phyloP scores from a whole-genome alignment of 2,888 invertebrate genomes.

The Sipha maydis region DNA sequence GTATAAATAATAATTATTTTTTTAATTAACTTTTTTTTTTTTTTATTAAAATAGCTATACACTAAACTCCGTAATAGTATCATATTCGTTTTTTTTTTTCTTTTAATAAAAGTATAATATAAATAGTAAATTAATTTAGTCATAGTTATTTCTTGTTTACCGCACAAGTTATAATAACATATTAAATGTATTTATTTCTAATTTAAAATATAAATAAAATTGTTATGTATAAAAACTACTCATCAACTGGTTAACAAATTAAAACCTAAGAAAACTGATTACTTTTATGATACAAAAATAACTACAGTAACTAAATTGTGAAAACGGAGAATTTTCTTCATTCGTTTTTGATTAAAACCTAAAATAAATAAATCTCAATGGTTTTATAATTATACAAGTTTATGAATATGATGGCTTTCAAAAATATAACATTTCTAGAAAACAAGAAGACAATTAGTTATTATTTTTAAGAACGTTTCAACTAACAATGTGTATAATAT shows the following conservation, averaged over 20 bases:
- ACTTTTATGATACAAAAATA: neutral
- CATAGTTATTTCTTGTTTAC: neutral
- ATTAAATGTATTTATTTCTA: neutral
- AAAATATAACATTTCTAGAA: neutral
- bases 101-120: no score
- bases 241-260: neutral
- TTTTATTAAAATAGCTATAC: no score
- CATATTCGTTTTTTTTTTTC: neutral
- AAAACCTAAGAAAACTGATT: neutral
- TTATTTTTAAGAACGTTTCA: no score
- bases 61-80: no score
- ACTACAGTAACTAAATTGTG: neutral
- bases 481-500: no score
- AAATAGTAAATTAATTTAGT: neutral
- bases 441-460: neutral
- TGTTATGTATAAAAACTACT: neutral
- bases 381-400: neutral
- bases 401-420: neutral
- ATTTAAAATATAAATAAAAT: conserved; percentile 5
- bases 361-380: conserved; percentile 1
- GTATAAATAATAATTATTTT: no score
- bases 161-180: fast-evolving
- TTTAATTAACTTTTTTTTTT: no score
- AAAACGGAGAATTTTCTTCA: neutral
- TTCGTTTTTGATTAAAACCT: neutral